These are phyloP conservation scores for Agriopis leucophaearia DNA, from an alignment of 2,888 invertebrate species.

Conservation along the genomic window DNA sequence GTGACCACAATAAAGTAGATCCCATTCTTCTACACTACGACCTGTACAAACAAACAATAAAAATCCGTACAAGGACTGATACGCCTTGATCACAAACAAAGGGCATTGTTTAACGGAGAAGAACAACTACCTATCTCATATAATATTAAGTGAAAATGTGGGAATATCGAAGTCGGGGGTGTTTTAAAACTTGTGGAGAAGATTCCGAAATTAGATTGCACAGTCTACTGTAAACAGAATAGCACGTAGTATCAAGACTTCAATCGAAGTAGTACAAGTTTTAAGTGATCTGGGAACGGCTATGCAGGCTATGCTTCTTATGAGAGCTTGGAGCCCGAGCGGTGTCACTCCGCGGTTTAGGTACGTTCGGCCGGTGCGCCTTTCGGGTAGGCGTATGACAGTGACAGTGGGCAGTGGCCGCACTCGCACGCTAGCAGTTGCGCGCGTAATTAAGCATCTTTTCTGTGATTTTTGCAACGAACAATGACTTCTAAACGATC, in stretches of 20 bases:
- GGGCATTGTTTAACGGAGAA: slow-evolving; percentile 30
- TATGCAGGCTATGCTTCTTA: neutral
- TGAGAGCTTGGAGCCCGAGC: too few species aligned
- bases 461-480: too few species aligned
- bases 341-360: too few species aligned
- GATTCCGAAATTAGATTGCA: slow-evolving; percentile 57
- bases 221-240: slow-evolving; percentile 18
- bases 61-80: slow-evolving; percentile 28
- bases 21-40: slow-evolving; percentile 7
- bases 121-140: slow-evolving; percentile 26
- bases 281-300: neutral
- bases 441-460: too few species aligned
- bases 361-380: too few species aligned
- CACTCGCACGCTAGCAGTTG: too few species aligned
- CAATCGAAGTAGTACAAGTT: neutral
- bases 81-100: slow-evolving; percentile 34
- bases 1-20: slow-evolving; percentile 12
- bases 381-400: too few species aligned
- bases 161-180: slow-evolving; percentile 38
- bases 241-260: slow-evolving; percentile 14
- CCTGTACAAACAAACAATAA: slow-evolving; percentile 30
- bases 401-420: too few species aligned
- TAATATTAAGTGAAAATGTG: slow-evolving; percentile 33
- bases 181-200: slow-evolving; percentile 48
- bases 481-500: too few species aligned